Percentiles rank a stretch among this genome's conserved stretches.
phyloP scores from a whole-genome alignment of 2,888 invertebrate species.

The Drosophila nigricruria region DNA sequence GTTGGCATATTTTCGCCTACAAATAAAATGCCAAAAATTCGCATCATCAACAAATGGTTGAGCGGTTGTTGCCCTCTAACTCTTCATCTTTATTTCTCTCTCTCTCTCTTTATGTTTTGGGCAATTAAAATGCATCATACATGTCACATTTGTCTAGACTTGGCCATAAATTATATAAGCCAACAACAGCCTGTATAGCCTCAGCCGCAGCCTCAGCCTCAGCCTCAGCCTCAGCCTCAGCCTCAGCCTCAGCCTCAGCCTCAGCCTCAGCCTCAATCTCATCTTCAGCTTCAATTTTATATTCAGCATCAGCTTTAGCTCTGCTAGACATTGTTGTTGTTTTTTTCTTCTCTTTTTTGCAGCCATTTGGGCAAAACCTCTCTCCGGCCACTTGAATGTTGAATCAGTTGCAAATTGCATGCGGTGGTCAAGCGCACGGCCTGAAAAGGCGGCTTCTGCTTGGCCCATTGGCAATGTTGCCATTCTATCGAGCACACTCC shows the following conservation, averaged over 20 bases:
- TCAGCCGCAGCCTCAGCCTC: no score
- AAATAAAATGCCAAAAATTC: slow-evolving; percentile 54
- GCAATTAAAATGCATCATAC: slow-evolving; percentile 58
- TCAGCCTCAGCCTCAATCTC: background rate
- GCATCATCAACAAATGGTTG: slow-evolving; percentile 52
- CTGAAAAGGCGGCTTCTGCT: slow-evolving; percentile 28
- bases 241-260: background rate
- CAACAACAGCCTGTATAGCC: slow-evolving; percentile 52
- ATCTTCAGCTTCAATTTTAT: background rate
- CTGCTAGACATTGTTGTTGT: slow-evolving; percentile 47
- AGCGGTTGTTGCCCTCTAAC: background rate
- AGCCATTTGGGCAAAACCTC: slow-evolving; percentile 44
- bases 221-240: background rate
- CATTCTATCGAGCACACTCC: slow-evolving; percentile 36
- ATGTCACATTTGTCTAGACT: slow-evolving; percentile 74
- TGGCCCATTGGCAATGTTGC: slow-evolving; percentile 27
- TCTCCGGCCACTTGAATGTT: slow-evolving; percentile 64
- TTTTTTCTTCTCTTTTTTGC: slow-evolving; percentile 50
- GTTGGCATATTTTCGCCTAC: slow-evolving; percentile 57
- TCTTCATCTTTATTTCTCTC: slow-evolving; percentile 5
- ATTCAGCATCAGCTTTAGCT: slow-evolving; percentile 16
- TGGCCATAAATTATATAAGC: slow-evolving; percentile 64
- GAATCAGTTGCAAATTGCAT: slow-evolving; percentile 79
- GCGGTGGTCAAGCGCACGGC: slow-evolving; percentile 58
- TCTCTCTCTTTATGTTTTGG: background rate